These are phyloP conservation scores for Trichonephila clavipes DNA, from an alignment of 1,140 invertebrate genomes.

Conservation along the genomic window DNA sequence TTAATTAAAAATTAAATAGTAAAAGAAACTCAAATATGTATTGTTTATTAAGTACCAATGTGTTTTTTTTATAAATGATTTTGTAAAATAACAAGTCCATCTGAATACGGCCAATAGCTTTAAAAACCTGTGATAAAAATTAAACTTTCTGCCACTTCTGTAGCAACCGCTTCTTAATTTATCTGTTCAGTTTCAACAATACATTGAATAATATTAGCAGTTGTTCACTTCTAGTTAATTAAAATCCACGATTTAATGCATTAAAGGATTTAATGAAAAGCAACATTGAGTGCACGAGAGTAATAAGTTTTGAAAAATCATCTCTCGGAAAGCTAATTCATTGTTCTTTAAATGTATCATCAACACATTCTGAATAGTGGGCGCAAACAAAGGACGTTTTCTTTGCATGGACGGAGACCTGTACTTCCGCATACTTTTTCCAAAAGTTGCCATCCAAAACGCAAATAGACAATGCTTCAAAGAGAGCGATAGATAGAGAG, in stretches of 20 bases:
- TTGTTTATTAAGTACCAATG: too few species aligned
- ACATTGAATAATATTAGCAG: too few species aligned
- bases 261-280: background rate
- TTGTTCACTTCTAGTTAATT: too few species aligned
- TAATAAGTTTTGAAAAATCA: background rate
- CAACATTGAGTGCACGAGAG: background rate
- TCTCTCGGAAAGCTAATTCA: slow-evolving; percentile 14
- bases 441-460: slow-evolving; percentile 34
- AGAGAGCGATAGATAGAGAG: background rate
- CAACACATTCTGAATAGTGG: background rate
- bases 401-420: background rate
- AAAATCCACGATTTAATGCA: background rate
- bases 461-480: slow-evolving; percentile 43
- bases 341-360: background rate
- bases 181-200: too few species aligned
- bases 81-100: too few species aligned
- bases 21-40: too few species aligned
- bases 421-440: slow-evolving; percentile 14
- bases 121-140: too few species aligned
- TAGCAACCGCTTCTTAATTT: too few species aligned
- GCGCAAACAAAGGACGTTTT: background rate
- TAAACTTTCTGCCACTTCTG: too few species aligned
- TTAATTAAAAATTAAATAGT: too few species aligned
- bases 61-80: too few species aligned
- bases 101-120: too few species aligned